Base-by-base conservation (phyloP, 2,113 vertebrate species). In the Tiliqua scincoides region DNA sequence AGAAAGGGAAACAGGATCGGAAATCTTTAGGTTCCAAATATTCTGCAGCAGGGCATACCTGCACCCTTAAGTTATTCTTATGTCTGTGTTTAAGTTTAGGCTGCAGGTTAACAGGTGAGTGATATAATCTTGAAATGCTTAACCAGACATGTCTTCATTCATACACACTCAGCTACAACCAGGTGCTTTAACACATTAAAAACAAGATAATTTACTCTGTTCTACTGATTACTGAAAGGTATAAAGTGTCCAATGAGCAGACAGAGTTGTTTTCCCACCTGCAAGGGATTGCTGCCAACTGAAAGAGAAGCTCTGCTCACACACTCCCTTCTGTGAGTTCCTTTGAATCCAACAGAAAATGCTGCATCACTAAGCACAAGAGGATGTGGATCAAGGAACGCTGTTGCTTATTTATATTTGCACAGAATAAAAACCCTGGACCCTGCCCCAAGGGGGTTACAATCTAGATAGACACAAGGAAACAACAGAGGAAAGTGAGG, bases 41-140 rank as follows among this genome's bases (percentile, higher is more conserved):
- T 70, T 54, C 65, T 81, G 40, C 43, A n/a, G 43, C 27, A 52
- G 40, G 30, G 30, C 30, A 81, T 6, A 81, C 40, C 20, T 15
- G 40, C 6, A 67, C 7, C 61, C 40, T 80, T 67, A 18, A n/a
- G 4, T 35, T 78, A 20, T 61, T 78, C 25, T 59, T 30, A 61
- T 11, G 40, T 27, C 2, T 68, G n/a, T 3, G 43, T 32, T 48
- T 35, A 18, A 52, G 18, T 68, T 23, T 79, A 76, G 86, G 89
- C 74, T 85, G 86, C 88, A 88, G 83, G 82, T 86, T 91, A 89
- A 79, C 74, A 92, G 86, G 85, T 91, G 89, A 87, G 59, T 82
- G 21, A 79, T 40, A 8, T 0, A 7, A 25, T 25, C 3, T 20
- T 61, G n/a, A 32, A n/a, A 61, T 78, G 35, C 11, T 3, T 54